phyloP scores from a whole-genome alignment of 2,888 invertebrate species.

The Drosophila ezoana region DNA sequence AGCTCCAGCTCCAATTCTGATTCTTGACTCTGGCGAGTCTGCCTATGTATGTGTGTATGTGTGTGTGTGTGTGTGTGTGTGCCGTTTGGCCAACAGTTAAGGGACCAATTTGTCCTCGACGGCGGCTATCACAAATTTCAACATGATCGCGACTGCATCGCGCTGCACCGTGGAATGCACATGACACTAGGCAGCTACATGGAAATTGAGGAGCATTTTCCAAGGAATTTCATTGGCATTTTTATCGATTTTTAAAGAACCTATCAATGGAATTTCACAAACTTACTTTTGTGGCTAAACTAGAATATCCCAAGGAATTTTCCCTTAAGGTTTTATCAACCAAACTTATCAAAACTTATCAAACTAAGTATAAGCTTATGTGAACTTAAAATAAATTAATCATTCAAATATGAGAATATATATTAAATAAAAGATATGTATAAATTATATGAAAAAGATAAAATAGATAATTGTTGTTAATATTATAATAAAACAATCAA shows the following conservation, averaged over 20 bases:
- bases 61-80: slow-evolving; percentile 18
- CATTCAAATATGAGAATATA: too few relatives aligned
- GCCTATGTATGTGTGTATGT: slow-evolving; percentile 1
- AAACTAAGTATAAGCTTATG: too few relatives aligned
- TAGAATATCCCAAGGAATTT: background rate
- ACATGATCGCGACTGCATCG: slow-evolving; percentile 63
- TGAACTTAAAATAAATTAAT: too few relatives aligned
- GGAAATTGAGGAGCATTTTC: slow-evolving; percentile 36
- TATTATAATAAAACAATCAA: too few relatives aligned
- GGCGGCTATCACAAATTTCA: slow-evolving; percentile 76
- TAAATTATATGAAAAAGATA: too few relatives aligned
- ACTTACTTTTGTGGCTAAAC: background rate
- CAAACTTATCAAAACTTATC: too few relatives aligned
- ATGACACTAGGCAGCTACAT: slow-evolving; percentile 36
- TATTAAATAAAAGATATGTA: too few relatives aligned
- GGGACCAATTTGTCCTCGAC: slow-evolving; percentile 79
- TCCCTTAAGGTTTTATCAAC: background rate
- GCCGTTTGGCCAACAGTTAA: slow-evolving; percentile 55
- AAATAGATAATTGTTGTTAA: too few relatives aligned
- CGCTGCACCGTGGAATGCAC: slow-evolving; percentile 38
- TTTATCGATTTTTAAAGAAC: slow-evolving; percentile 55
- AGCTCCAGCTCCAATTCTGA: slow-evolving; percentile 22
- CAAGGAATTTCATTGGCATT: slow-evolving; percentile 52
- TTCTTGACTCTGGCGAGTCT: slow-evolving; percentile 7
- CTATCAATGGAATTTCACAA: slow-evolving; percentile 13